Evolutionary conservation across 2,797 vertebrate species (phyloP).

Genomic region (Vespertilio murinus): DNA sequence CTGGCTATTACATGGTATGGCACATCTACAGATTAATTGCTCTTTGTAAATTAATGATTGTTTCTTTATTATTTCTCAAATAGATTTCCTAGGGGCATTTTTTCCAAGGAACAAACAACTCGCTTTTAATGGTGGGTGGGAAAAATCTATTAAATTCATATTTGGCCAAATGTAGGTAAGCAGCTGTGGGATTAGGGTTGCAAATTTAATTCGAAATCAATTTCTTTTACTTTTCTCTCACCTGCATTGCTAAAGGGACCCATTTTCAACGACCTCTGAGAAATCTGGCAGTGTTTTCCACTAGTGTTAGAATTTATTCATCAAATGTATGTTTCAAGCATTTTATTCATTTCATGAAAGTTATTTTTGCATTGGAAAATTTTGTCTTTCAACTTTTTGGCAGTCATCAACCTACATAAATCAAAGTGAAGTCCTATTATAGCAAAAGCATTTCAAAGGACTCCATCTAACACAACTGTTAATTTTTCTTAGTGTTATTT

Average conservation of each 20-base stretch:
- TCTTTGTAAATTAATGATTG: constrained; percentile 35
- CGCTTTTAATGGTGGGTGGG: constrained; percentile 13
- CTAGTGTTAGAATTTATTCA: constrained; percentile 60
- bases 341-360: constrained; percentile 60
- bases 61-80: constrained; percentile 44
- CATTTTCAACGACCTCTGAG: constrained; percentile 66
- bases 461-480: constrained; percentile 17
- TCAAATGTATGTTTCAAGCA: constrained; percentile 63
- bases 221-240: constrained; percentile 59
- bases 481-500: background rate
- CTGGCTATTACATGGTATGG: background rate
- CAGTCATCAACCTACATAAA: constrained; percentile 63
- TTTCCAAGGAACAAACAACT: background rate
- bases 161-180: constrained; percentile 64
- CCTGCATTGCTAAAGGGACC: constrained; percentile 55
- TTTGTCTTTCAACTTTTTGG: constrained; percentile 53
- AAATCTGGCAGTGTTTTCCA: constrained; percentile 52
- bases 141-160: constrained; percentile 56
- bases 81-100: constrained; percentile 50
- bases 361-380: constrained; percentile 66
- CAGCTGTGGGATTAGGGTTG: constrained; percentile 57
- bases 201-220: constrained; percentile 66
- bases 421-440: constrained; percentile 38
- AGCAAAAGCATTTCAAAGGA: constrained; percentile 51
- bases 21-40: constrained; percentile 41